Evolutionary conservation across 53 echinoderm and acorn worm genomes (phyloP), one percentile per base, ranked within the genome.

Genomic region (Luidia sarsii): DNA sequence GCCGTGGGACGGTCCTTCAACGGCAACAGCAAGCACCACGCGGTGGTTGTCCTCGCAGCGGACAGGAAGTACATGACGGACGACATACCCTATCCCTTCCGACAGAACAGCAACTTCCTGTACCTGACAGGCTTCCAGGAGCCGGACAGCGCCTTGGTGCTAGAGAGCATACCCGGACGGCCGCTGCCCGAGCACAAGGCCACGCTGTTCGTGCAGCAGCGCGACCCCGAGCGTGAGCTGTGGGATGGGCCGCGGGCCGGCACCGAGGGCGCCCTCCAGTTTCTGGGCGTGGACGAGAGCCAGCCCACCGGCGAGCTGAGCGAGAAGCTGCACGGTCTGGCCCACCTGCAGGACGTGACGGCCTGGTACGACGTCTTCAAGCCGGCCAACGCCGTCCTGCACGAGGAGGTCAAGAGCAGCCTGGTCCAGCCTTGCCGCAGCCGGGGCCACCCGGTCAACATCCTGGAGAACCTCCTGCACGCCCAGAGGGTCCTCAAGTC

Each of bases 161-260:
- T 99, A 33, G 99, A 99, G 80, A 94, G 82, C 51, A 25, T 89
- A 32, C 91, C 85, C 27, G 91, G 70, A 2, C 83, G 54, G 39
- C 19, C 70, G 5, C 70, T 97, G 10, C 97, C 93, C 8, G 84
- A 84, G 37, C 94, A 99, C 61, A 99, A 89, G 62, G 70, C 99
- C 10, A 89, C 87, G 19, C 71, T 99, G 9, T 91, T 99, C 31
- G 99, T 99, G 0, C 94, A 77, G 11, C 86, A 99, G 67, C 41
- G 94, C 22, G 99, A 99, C 69, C 80, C 99, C 18, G 91, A 99
- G 29, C 79, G 87, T 43, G 99, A 99, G 60, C 52, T 99, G 14
- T 99, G 99, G 99, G 94, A 99, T 87, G 99, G 99, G 15, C 99
- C 94, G 0, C 68, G 94, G 34, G 80, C 91, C 3, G 99, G 99